These are phyloP conservation scores for Orestias chungarensis DNA, from an alignment of 2,797 vertebrate species.

Conservation along the genomic window DNA sequence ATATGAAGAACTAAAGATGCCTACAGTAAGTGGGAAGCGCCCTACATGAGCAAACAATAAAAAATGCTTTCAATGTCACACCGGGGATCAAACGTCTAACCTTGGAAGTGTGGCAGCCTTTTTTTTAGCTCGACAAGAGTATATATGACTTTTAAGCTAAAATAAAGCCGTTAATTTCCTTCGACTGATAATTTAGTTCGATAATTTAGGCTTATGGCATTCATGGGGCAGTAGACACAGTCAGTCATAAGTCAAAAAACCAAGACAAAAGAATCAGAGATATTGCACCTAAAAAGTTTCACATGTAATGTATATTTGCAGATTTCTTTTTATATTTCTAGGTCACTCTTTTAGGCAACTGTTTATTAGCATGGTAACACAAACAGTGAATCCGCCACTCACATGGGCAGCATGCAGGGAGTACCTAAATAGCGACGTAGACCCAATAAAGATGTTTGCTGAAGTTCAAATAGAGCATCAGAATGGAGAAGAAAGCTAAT, in stretches of 20 bases:
- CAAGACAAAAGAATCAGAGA: not conserved
- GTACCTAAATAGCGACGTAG: too few relatives aligned
- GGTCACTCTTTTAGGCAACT: too few relatives aligned
- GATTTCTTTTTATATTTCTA: not conserved
- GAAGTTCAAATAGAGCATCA: too few relatives aligned
- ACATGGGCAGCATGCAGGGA: too few relatives aligned
- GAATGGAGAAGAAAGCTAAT: too few relatives aligned
- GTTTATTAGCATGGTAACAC: too few relatives aligned
- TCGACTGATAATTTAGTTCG: constrained; percentile 53
- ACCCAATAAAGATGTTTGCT: too few relatives aligned
- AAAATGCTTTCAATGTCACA: constrained; percentile 24
- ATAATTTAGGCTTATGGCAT: constrained; percentile 30
- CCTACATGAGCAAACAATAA: constrained; percentile 13
- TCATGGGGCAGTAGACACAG: not conserved
- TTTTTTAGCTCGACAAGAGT: constrained; percentile 19
- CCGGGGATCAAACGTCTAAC: constrained; percentile 16
- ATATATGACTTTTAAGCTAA: constrained; percentile 44
- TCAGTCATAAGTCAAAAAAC: constrained; percentile 10
- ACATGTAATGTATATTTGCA: too few relatives aligned
- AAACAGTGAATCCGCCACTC: too few relatives aligned
- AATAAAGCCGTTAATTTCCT: constrained; percentile 40
- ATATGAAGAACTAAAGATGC: constrained; percentile 17
- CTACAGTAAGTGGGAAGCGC: constrained; percentile 6
- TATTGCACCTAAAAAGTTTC: constrained; percentile 8
- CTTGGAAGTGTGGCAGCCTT: constrained; percentile 22